Conservation (phyloP, 2,113 vertebrate species). For the Heterochromis multidens region DNA sequence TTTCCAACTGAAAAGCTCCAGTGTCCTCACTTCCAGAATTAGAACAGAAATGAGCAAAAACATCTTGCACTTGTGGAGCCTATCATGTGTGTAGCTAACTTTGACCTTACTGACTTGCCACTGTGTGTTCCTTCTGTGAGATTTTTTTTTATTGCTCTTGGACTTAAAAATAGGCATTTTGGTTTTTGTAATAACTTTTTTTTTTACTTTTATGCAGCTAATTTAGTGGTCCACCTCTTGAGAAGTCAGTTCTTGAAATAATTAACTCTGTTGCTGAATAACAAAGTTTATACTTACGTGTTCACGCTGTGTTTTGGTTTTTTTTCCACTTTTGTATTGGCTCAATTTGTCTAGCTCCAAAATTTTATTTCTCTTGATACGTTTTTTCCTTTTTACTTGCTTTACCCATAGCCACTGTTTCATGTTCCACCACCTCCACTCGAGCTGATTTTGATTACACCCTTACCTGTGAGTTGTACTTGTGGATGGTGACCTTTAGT, state of each 20-base stretch:
- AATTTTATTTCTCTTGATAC: fast-evolving
- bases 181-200: neutral
- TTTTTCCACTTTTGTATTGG: neutral
- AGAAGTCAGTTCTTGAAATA: neutral
- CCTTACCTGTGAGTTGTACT: neutral
- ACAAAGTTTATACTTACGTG: neutral
- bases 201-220: neutral
- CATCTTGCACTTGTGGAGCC: neutral
- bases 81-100: neutral
- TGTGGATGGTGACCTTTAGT: neutral
- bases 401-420: neutral
- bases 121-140: neutral
- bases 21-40: neutral
- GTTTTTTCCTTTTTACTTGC: neutral
- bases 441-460: neutral
- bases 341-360: too few relatives aligned
- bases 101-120: neutral
- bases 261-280: neutral
- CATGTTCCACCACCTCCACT: neutral
- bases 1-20: conserved; percentile 1
- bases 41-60: neutral
- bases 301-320: neutral
- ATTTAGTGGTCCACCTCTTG: neutral
- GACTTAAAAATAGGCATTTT: neutral
- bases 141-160: neutral